Conservation (phyloP, 2,113 vertebrate genomes). For the Butorides virescens region DNA sequence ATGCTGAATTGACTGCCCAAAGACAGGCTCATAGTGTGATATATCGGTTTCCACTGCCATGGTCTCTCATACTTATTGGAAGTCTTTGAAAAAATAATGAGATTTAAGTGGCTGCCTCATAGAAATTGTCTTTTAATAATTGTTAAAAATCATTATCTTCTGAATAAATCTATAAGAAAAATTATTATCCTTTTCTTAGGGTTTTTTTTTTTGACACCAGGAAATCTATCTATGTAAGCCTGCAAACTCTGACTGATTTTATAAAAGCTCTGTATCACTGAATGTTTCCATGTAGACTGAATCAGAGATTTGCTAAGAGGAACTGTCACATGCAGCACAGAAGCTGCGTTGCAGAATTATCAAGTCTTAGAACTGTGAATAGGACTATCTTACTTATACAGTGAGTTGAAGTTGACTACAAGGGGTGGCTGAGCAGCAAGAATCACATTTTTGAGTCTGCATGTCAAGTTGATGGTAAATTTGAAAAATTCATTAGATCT, state of each 20-base stretch:
- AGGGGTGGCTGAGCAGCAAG: not conserved
- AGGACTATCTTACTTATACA: not conserved
- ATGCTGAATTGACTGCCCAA: not conserved
- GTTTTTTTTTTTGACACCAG: not conserved
- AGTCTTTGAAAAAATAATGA: constrained; percentile 12
- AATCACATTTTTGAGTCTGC: not conserved
- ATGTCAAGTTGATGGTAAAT: not conserved
- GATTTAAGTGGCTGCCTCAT: not conserved
- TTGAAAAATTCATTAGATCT: not conserved
- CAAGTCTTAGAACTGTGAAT: not conserved
- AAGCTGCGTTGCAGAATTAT: not conserved
- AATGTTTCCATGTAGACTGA: not conserved
- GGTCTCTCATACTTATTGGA: not conserved
- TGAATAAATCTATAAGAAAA: constrained; percentile 17
- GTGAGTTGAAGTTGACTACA: not conserved
- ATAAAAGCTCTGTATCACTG: not conserved
- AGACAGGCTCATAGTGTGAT: not conserved
- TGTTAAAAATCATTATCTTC: constrained; percentile 8
- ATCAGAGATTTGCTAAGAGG: not conserved
- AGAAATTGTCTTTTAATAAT: not conserved
- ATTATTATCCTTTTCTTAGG: not conserved
- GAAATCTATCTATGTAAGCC: not conserved
- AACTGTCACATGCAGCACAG: not conserved
- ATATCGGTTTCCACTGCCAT: not conserved
- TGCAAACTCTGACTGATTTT: not conserved